phyloP scores from a whole-genome alignment of 2,888 invertebrate species.

The Clepsis dumicolana region DNA sequence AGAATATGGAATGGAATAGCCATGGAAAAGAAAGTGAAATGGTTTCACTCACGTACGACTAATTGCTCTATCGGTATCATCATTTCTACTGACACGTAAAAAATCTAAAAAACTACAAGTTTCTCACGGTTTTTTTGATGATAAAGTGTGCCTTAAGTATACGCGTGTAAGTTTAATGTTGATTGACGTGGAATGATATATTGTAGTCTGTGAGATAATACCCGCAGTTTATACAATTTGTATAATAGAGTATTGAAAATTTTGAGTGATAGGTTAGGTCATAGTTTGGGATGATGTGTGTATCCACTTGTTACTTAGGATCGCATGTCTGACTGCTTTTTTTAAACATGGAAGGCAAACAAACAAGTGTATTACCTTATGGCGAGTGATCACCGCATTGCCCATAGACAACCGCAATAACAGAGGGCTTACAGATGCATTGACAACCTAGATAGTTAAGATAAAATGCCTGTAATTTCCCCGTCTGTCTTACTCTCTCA shows the following conservation, averaged over 20 bases:
- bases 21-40: constrained; percentile 36
- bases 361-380: too few relatives aligned
- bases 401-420: too few relatives aligned
- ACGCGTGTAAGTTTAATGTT: background rate
- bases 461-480: too few relatives aligned
- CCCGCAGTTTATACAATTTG: constrained; percentile 24
- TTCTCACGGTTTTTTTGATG: constrained; percentile 21
- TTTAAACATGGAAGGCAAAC: too few relatives aligned
- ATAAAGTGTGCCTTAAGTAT: background rate
- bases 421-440: too few relatives aligned
- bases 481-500: too few relatives aligned
- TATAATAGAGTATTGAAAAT: constrained; percentile 19
- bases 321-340: background rate
- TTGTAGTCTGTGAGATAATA: constrained; percentile 19
- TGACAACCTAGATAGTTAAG: too few relatives aligned
- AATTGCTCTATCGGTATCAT: constrained; percentile 33
- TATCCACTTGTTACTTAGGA: background rate
- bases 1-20: constrained; percentile 25
- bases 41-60: constrained; percentile 38
- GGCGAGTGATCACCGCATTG: too few relatives aligned
- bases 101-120: constrained; percentile 14
- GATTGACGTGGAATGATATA: background rate
- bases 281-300: constrained; percentile 6
- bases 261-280: constrained; percentile 32
- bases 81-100: constrained; percentile 34